Base-by-base conservation (phyloP, 1,140 invertebrate genomes). In the Vanessa atalanta region DNA sequence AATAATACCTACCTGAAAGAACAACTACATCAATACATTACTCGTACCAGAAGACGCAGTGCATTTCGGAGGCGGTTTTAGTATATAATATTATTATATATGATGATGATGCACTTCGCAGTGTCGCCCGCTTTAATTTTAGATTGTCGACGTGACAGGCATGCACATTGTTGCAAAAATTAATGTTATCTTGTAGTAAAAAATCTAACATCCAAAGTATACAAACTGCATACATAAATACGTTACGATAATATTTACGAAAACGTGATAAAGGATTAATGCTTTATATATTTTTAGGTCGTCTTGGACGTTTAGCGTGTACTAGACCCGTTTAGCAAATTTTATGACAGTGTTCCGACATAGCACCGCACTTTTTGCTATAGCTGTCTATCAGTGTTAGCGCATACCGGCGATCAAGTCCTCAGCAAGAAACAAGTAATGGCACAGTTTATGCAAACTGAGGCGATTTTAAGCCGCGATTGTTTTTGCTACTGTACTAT, bases 301-400 rank as follows among this genome's bases (percentile, higher is more conserved):
- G 66, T 47, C 53, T 55, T 23, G 37, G 71, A n/a, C 72, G 72
- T 50, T 48, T 88, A 84, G 88, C 86, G 86, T 89, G 86, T 72
- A 65, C 61, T 69, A 76, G 64, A 70, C 74, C 82, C 82, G 76
- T 88, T 88, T 79, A 79, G 73, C 74, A 85, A 81, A 85, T 88
- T 90, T 88, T 90, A 90, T 88, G 88, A 88, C 83, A 86, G 76
- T 81, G 81, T 88, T 88, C 88, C 88, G 86, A 82, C 76, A 79
- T 79, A 83, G 71, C 88, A 90, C 87, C 83, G 85, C 86, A 85
- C 81, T 88, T 90, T 90, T 88, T 88, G 85, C 88, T 88, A 83
- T 87, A 88, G 85, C 85, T 82, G 86, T 83, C 80, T 83, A 82
- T 87, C 84, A 86, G 73, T 76, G 72, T 75, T 79, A 74, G 60